Conservation (phyloP, 2,113 vertebrate genomes). For the Ivindomyrus marchei region DNA sequence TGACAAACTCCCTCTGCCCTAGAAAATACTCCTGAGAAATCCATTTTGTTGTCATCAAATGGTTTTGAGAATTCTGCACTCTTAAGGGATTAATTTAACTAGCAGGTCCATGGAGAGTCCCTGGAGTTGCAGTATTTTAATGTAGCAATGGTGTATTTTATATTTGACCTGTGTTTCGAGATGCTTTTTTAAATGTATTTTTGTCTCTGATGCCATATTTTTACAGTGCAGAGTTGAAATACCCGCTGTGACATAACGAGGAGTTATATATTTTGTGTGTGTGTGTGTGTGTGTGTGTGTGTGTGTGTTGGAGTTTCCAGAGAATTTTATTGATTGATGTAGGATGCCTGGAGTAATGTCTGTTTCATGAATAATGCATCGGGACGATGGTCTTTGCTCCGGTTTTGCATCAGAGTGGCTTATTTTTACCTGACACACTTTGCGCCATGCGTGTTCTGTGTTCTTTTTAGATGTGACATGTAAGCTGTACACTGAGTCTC, state of each 20-base stretch:
- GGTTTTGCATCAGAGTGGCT: neutral
- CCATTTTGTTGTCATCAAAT: neutral
- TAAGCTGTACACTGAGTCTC: neutral
- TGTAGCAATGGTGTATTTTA: neutral
- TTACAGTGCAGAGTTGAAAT: neutral
- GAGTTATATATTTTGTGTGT: neutral
- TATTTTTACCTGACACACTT: constrained; percentile 13
- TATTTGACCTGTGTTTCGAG: neutral
- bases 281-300: neutral
- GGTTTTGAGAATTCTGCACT: neutral
- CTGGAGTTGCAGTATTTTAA: neutral
- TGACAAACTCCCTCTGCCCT: neutral
- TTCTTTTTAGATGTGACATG: neutral
- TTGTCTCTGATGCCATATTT: constrained; percentile 11
- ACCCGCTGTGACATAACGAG: neutral
- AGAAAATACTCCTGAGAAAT: neutral
- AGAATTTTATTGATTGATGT: constrained; percentile 31
- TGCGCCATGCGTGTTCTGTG: neutral
- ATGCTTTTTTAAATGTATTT: constrained; percentile 11
- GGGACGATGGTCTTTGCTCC: neutral
- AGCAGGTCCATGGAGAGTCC: neutral
- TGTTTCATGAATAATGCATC: neutral
- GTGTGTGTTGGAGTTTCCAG: neutral
- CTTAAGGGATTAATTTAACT: neutral
- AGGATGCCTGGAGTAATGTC: constrained; percentile 7